Evolutionary conservation across 2,113 vertebrate species (phyloP).

Genomic region (Hemibagrus wyckioides): DNA sequence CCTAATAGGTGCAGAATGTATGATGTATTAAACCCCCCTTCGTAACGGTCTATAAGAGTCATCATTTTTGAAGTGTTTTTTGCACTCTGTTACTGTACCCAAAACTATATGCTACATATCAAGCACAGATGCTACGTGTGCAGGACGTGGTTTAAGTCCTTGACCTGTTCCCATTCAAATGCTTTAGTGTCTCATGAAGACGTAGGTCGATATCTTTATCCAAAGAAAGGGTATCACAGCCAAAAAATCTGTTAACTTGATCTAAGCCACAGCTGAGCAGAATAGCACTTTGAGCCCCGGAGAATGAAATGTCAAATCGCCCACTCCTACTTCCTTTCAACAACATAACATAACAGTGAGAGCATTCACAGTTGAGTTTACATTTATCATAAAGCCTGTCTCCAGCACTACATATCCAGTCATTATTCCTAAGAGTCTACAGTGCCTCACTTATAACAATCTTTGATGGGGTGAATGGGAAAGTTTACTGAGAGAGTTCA

Average conservation of each 20-base stretch:
- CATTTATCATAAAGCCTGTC: conserved; percentile 23
- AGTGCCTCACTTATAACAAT: not conserved
- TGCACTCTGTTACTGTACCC: not conserved
- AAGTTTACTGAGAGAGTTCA: not conserved
- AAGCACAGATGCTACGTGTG: not conserved
- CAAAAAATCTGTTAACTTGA: conserved; percentile 8
- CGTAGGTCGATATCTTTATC: conserved; percentile 22
- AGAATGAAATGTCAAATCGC: conserved; percentile 35
- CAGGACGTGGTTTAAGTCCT: not conserved
- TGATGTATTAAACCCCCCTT: not conserved
- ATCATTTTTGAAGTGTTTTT: not conserved
- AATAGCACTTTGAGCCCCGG: conserved; percentile 25
- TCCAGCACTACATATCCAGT: conserved; percentile 1
- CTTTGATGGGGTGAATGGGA: not conserved
- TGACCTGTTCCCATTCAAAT: not conserved
- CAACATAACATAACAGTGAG: conserved; percentile 32
- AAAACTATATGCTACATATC: not conserved
- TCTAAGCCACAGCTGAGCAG: conserved; percentile 44
- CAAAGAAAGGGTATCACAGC: conserved; percentile 10
- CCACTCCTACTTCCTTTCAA: conserved; percentile 20
- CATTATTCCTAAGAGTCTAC: not conserved
- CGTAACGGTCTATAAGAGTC: not conserved
- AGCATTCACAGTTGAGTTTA: conserved; percentile 16
- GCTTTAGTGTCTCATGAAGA: conserved; percentile 15
- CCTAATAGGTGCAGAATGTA: not conserved